phyloP scores from a whole-genome alignment of 1,140 invertebrate genomes.

The Papilio glaucus region DNA sequence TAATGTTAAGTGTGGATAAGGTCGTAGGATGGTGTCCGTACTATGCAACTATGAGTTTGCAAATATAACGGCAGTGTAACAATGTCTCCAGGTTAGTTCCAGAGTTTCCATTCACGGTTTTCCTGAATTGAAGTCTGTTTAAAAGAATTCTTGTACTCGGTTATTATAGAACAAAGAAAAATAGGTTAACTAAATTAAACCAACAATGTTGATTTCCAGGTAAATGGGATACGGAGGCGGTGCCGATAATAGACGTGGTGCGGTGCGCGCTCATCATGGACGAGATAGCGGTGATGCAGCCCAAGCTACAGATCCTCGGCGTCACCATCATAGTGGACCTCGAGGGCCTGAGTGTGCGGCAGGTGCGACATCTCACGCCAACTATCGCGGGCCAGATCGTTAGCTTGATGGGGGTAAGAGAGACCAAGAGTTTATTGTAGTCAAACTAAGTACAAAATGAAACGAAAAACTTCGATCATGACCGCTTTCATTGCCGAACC shows the following conservation, averaged over 20 bases:
- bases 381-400: constrained; percentile 69
- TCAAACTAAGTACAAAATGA: no score
- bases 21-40: no score
- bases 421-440: not conserved
- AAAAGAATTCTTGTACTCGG: no score
- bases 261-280: constrained; percentile 88
- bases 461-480: no score
- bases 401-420: constrained; percentile 68
- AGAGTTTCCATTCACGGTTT: no score
- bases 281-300: constrained; percentile 89
- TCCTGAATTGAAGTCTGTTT: no score
- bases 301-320: constrained; percentile 88
- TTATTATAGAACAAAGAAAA: no score
- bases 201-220: constrained; percentile 70
- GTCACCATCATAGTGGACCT: constrained; percentile 90
- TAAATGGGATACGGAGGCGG: constrained; percentile 87
- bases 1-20: no score
- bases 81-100: no score
- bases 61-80: constrained; percentile 18
- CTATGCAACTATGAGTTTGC: not conserved
- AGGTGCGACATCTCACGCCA: constrained; percentile 85
- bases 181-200: no score
- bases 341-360: constrained; percentile 86
- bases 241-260: constrained; percentile 87
- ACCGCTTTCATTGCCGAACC: no score